Percentiles rank a stretch among this genome's conserved stretches.
Conservation (phyloP, 2,888 invertebrate species). For the Aricia artaxerxes region DNA sequence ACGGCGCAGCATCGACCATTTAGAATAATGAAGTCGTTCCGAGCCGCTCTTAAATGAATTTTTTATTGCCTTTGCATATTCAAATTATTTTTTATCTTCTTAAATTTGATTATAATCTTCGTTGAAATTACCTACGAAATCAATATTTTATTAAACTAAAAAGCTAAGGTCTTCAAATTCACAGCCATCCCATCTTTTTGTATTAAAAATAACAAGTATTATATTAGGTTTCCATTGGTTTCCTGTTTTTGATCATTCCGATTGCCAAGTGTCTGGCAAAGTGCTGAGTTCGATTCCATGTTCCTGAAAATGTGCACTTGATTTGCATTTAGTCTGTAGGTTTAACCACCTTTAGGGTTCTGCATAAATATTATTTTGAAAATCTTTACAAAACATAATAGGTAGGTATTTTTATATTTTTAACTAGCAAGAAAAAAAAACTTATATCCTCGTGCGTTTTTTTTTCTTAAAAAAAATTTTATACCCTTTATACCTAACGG, state of each 20-base stretch:
- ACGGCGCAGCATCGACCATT: constrained; percentile 68
- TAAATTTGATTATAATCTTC: not conserved
- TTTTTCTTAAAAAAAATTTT: not conserved
- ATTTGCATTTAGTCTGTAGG: not conserved
- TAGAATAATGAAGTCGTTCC: constrained; percentile 73
- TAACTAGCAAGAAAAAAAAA: no score
- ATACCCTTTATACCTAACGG: not conserved
- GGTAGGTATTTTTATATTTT: no score
- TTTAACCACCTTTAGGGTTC: not conserved
- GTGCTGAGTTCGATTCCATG: not conserved
- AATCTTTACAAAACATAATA: not conserved
- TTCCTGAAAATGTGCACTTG: not conserved
- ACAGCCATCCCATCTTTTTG: not conserved
- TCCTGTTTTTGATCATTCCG: not conserved
- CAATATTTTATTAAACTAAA: not conserved
- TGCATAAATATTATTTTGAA: not conserved
- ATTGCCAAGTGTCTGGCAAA: not conserved
- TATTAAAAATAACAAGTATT: no score
- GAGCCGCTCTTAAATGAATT: constrained; percentile 58
- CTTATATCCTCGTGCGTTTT: no score
- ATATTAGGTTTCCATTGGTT: no score
- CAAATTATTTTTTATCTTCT: not conserved
- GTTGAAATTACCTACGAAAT: no score
- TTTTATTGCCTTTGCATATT: constrained; percentile 46
- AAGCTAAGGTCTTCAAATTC: not conserved